These are phyloP conservation scores for Oryzias celebensis DNA, from an alignment of 2,113 vertebrate genomes.

Conservation along the genomic window DNA sequence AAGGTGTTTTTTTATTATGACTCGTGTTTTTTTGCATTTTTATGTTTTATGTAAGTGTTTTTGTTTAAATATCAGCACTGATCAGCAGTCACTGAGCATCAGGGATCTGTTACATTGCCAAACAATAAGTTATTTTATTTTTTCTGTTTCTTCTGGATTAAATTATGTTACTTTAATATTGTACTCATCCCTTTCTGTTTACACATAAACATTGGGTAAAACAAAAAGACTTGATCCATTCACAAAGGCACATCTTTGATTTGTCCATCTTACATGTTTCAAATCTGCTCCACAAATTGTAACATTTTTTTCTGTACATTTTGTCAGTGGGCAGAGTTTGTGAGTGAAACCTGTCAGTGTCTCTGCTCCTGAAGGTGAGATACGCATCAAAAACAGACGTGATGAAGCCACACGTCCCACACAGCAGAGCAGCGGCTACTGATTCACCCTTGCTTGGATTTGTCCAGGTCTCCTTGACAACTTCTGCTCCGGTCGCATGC, in stretches of 20 bases:
- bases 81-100: conserved; percentile 32
- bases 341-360: conserved; percentile 44
- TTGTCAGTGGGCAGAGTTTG: conserved; percentile 50
- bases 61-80: not conserved
- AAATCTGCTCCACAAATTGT: conserved; percentile 28
- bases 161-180: conserved; percentile 22
- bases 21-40: not conserved
- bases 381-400: conserved; percentile 37
- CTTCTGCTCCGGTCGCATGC: conserved; percentile 89
- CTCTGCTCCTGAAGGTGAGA: conserved; percentile 22
- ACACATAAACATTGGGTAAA: conserved; percentile 20
- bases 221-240: conserved; percentile 17
- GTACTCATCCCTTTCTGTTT: not conserved
- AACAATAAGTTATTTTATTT: conserved; percentile 28
- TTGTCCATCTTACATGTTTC: conserved; percentile 30
- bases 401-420: conserved; percentile 19
- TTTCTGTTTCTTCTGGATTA: not conserved
- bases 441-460: conserved; percentile 16
- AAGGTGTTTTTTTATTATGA: not conserved
- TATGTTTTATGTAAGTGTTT: conserved; percentile 12
- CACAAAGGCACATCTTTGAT: conserved; percentile 27
- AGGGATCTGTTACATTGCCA: conserved; percentile 21
- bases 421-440: conserved; percentile 16
- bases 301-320: conserved; percentile 29
- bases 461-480: conserved; percentile 61